A percentile compares a stretch with the other conserved stretches of the same genome.
phyloP scores from a whole-genome alignment of 2,797 vertebrate species.

The Oceanodroma leucorhoa region DNA sequence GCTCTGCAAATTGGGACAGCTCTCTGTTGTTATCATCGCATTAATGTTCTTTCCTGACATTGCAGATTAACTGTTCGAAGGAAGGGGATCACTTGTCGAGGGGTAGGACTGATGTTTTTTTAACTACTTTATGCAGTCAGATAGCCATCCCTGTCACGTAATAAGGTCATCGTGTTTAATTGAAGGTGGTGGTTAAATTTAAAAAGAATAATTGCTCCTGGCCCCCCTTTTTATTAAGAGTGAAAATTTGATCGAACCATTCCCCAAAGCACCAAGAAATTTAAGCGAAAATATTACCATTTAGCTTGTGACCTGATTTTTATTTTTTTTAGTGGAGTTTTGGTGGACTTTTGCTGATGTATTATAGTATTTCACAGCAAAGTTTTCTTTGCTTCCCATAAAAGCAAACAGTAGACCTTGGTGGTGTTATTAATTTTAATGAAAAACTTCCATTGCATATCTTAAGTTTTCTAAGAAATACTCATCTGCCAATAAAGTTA shows the following conservation, averaged over 20 bases:
- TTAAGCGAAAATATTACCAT: neutral
- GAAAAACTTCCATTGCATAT: neutral
- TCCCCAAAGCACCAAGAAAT: neutral
- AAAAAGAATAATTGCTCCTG: neutral
- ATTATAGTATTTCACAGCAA: neutral
- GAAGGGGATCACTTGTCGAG: neutral
- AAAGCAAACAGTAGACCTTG: neutral
- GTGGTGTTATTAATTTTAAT: neutral
- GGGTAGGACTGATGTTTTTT: neutral
- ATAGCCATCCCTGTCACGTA: neutral
- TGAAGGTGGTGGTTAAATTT: neutral
- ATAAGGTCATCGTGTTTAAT: neutral
- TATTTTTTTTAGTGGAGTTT: neutral
- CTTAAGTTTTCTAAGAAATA: slow-evolving; percentile 19
- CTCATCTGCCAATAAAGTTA: neutral
- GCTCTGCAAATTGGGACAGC: neutral
- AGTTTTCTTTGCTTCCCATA: neutral
- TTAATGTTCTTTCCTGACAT: neutral
- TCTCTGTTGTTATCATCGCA: neutral
- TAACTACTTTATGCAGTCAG: neutral
- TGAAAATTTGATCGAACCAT: neutral
- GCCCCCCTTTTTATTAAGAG: neutral
- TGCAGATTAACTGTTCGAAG: neutral
- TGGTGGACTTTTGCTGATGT: neutral
- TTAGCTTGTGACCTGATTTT: slow-evolving; percentile 4